A percentile compares a stretch with the other conserved stretches of the same genome.
These are phyloP conservation scores for Rhinichthys osculus DNA, from an alignment of 2,797 vertebrate genomes.

Conservation along the genomic window DNA sequence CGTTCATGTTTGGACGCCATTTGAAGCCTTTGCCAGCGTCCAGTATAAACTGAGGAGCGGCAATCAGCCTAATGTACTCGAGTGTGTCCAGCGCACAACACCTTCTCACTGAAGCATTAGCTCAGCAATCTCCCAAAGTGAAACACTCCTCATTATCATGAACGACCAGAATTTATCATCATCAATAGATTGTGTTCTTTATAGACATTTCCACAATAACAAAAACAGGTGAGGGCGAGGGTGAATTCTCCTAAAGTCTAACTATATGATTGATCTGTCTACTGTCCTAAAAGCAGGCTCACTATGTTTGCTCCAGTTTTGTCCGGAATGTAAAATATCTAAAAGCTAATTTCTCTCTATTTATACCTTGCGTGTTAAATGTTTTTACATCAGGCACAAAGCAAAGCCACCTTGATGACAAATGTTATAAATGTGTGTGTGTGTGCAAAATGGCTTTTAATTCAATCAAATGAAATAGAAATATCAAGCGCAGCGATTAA, in stretches of 20 bases:
- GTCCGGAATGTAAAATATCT: not conserved
- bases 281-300: not conserved
- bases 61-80: conserved; percentile 67
- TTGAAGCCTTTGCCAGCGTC: conserved; percentile 43
- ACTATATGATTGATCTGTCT: not conserved
- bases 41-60: conserved; percentile 45
- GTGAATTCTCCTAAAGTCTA: not conserved
- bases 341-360: not conserved
- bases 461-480: not conserved
- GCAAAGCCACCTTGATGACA: not conserved
- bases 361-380: not conserved
- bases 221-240: not conserved
- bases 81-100: conserved; percentile 58
- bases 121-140: conserved; percentile 56
- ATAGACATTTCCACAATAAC: conserved; percentile 2
- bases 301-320: not conserved
- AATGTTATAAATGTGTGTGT: not conserved
- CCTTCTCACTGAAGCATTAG: conserved; percentile 54
- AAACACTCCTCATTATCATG: conserved; percentile 59
- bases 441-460: not conserved
- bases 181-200: conserved; percentile 9
- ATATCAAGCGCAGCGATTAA: not conserved
- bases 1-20: conserved; percentile 24
- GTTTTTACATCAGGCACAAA: not conserved
- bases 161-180: conserved; percentile 43